Conservation (phyloP, 2,888 invertebrate genomes). For the Xanthia togata region DNA sequence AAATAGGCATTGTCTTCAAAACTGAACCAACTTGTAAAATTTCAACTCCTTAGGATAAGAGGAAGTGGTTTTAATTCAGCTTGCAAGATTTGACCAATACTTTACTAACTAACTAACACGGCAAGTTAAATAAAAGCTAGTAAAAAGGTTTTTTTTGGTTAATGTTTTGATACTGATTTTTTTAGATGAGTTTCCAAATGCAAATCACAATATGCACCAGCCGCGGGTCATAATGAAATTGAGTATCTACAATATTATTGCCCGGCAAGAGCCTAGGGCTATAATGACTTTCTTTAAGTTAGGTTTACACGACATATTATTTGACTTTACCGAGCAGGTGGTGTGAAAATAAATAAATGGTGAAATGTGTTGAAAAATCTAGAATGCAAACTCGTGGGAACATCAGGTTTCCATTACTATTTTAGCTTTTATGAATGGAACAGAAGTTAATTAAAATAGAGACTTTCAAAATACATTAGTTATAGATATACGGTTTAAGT, state of each 20-base stretch:
- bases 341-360: not conserved
- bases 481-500: too few relatives aligned
- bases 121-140: too few relatives aligned
- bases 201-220: not conserved
- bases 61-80: too few relatives aligned
- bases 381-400: not conserved
- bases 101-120: too few relatives aligned
- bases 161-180: too few relatives aligned
- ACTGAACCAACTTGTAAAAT: too few relatives aligned
- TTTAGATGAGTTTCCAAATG: not conserved
- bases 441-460: not conserved
- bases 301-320: not conserved
- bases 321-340: not conserved
- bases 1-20: too few relatives aligned
- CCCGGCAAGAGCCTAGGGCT: not conserved
- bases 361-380: not conserved
- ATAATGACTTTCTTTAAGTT: not conserved
- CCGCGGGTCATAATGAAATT: not conserved
- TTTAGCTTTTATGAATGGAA: not conserved
- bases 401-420: not conserved
- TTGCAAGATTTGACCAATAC: too few relatives aligned
- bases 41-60: too few relatives aligned
- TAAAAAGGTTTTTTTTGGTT: too few relatives aligned
- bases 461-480: not conserved
- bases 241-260: not conserved